Percentiles rank a stretch among this genome's conserved stretches.
Conservation (phyloP, 1,140 invertebrate species). For the Cydia splendana region DNA sequence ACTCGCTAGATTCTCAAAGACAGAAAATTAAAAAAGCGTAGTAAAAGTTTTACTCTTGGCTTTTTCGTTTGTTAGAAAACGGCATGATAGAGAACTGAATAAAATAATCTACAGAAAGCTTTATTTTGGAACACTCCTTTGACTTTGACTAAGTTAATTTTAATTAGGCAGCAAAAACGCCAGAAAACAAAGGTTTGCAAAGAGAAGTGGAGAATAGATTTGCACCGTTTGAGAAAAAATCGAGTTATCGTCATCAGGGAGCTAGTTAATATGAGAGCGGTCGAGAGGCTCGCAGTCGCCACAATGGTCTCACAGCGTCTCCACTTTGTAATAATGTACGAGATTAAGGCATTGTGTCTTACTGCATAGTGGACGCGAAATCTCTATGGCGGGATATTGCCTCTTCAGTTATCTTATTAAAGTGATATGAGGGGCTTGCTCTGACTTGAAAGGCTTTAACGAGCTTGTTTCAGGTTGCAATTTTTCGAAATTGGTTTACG, state of each 20-base stretch:
- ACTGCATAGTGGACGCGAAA: conserved; percentile 29
- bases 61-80: conserved; percentile 31
- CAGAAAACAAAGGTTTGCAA: conserved; percentile 24
- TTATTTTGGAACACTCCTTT: conserved; percentile 30
- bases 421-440: conserved; percentile 30
- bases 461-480: conserved; percentile 29
- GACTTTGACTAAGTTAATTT: conserved; percentile 30
- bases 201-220: conserved; percentile 27
- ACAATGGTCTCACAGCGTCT: conserved; percentile 28
- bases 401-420: conserved; percentile 33
- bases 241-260: conserved; percentile 11
- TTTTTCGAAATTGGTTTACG: conserved; percentile 22
- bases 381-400: conserved; percentile 31
- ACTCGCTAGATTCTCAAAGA: conserved; percentile 24
- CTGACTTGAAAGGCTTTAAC: conserved; percentile 28
- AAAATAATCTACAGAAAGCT: conserved; percentile 32
- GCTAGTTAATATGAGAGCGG: conserved; percentile 18
- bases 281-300: conserved; percentile 2
- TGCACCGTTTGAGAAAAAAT: conserved; percentile 21
- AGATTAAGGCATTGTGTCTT: conserved; percentile 32
- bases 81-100: conserved; percentile 30
- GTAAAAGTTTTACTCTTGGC: conserved; percentile 25
- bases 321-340: conserved; percentile 30
- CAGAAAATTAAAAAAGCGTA: conserved; percentile 26
- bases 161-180: conserved; percentile 25